Base-by-base conservation (phyloP, 2,113 vertebrate species). In the Hippocampus barbouri region DNA sequence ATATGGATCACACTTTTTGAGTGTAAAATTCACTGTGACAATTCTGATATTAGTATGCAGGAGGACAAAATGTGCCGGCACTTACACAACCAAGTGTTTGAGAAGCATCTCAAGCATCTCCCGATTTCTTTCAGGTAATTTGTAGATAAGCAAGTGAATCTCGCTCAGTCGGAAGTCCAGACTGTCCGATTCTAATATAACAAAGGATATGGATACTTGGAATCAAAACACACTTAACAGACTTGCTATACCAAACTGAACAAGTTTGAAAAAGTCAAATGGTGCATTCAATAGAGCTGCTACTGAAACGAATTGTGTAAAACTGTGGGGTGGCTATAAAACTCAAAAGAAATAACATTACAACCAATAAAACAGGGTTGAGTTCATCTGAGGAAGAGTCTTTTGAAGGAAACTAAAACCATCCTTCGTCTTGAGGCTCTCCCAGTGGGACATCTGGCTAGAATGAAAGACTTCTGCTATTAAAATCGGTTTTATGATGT, bases 41-140 rank as follows among this genome's bases (percentile, higher is more conserved):
- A 12, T 30, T 15, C 9, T 15, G 11, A 25, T 12, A 14, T n/a
- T 21, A 25, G 65, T 15, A 25, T 38, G 47, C 15, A 18, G 18
- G 16, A 68, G 41, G 41, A 66, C 4, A 60, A 12, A 43, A 30
- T 15, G 7, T 2, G 5, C 7, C 4, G 11, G 38, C 82, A 86
- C 93, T 92, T 92, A 99, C 97, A 91, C 94, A 79, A 96, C 94
- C 7, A 99, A 89, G 83, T 99, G 97, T 71, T 93, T 93, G 77
- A 98, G 95, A 16, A 98, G 92, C 74, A 97, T 92, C 79, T 95
- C 94, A 79, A 98, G 79, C 96, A 99, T 98, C 79, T 98, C 94
- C 41, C 91, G 90, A 81, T 97, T 98, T 86, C 94, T 96, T 72
- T 96, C 96, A 23, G 97, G 96, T 1, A 99, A 91, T 78, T 96